Conservation (phyloP, 2,797 vertebrate species). For the Sebastes diploproa region DNA sequence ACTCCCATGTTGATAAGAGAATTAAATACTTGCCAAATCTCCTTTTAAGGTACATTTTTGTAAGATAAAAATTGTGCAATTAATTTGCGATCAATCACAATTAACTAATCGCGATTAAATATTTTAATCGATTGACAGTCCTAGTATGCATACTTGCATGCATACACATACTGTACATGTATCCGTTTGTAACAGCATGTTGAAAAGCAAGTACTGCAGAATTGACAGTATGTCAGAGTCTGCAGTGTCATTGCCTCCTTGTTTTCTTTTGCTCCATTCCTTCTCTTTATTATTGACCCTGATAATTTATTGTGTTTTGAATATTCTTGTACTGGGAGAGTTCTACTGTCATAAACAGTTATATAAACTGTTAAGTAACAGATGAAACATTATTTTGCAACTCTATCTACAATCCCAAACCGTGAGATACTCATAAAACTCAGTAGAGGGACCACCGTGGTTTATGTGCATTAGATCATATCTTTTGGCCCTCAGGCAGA, state of each 20-base stretch:
- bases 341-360: neutral
- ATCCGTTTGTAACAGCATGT: neutral
- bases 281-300: neutral
- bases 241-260: neutral
- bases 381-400: neutral
- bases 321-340: neutral
- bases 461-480: conserved; percentile 24
- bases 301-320: neutral
- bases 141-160: neutral
- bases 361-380: neutral
- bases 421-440: neutral
- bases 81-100: no score
- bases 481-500: conserved; percentile 18
- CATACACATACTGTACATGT: neutral
- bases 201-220: neutral
- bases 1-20: no score
- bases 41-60: no score
- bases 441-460: conserved; percentile 1
- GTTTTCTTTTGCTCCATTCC: neutral
- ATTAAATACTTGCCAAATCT: no score
- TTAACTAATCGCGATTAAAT: no score
- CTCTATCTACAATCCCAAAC: neutral
- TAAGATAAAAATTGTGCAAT: no score
- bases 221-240: neutral
- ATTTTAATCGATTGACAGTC: no score